phyloP scores from a whole-genome alignment of 1,140 invertebrate species.

The Leptinotarsa defecta region DNA sequence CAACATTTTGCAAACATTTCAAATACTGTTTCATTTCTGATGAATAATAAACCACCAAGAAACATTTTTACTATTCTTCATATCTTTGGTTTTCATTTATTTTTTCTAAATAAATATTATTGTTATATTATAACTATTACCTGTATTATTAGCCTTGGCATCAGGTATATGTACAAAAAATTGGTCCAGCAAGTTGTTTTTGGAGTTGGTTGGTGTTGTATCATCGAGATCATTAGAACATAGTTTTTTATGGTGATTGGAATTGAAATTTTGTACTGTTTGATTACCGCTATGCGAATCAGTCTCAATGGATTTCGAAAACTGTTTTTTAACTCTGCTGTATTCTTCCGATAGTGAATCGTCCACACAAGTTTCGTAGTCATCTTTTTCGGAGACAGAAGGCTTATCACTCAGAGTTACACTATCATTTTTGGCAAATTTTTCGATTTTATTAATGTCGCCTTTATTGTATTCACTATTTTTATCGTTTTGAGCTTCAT shows the following conservation, averaged over 20 bases:
- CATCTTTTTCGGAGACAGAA: constrained; percentile 42
- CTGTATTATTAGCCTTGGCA: constrained; percentile 14
- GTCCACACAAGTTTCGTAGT: constrained; percentile 54
- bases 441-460: constrained; percentile 21
- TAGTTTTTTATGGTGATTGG: not conserved
- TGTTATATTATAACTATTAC: constrained; percentile 18
- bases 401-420: constrained; percentile 44
- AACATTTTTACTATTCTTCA: too few species aligned
- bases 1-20: too few species aligned
- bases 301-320: constrained; percentile 23
- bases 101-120: too few species aligned
- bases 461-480: constrained; percentile 16
- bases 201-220: constrained; percentile 49
- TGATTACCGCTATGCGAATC: not conserved
- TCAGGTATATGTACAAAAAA: constrained; percentile 22
- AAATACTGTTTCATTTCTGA: too few species aligned
- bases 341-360: constrained; percentile 52
- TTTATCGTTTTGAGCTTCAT: constrained; percentile 30
- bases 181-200: constrained; percentile 35
- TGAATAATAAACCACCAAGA: too few species aligned
- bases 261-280: constrained; percentile 16
- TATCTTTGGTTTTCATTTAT: too few species aligned
- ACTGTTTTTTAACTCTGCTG: constrained; percentile 4
- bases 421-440: constrained; percentile 38
- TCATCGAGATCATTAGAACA: constrained; percentile 30